phyloP scores from a whole-genome alignment of 2,797 vertebrate genomes.

The Menidia menidia region DNA sequence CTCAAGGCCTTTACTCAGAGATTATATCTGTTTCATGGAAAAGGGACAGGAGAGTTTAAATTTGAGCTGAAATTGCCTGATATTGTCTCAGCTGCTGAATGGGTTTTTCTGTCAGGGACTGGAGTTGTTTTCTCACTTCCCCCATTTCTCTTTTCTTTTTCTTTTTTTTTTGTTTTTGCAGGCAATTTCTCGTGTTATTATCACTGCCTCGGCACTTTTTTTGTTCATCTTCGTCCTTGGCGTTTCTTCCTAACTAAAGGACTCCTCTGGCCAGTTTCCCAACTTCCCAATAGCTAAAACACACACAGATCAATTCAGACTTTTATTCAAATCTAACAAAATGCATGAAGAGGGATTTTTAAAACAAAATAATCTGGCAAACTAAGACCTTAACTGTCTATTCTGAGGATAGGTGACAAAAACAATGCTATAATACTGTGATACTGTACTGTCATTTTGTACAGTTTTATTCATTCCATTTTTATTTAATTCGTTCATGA shows the following conservation, averaged over 20 bases:
- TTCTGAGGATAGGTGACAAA: too few relatives aligned
- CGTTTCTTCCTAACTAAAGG: constrained; percentile 29
- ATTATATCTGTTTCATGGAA: constrained; percentile 79
- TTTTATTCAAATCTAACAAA: neutral
- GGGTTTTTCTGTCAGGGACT: constrained; percentile 56
- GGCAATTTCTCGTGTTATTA: constrained; percentile 65
- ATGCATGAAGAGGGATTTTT: too few relatives aligned
- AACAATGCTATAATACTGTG: too few relatives aligned
- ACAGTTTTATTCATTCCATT: too few relatives aligned
- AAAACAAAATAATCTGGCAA: too few relatives aligned
- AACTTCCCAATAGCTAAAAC: neutral
- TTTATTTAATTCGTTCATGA: too few relatives aligned
- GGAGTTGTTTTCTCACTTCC: constrained; percentile 62
- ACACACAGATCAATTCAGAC: neutral
- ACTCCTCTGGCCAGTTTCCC: constrained; percentile 25
- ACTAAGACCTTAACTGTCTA: too few relatives aligned
- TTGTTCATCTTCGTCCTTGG: constrained; percentile 48
- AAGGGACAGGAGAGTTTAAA: constrained; percentile 76
- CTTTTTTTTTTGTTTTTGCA: constrained; percentile 33
- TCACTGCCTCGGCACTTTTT: constrained; percentile 33
- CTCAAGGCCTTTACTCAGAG: constrained; percentile 61
- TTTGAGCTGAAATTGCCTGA: constrained; percentile 81
- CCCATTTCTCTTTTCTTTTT: constrained; percentile 53
- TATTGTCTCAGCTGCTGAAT: constrained; percentile 76
- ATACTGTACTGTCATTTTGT: too few relatives aligned